Evolutionary conservation across 2,888 invertebrate genomes (phyloP), one percentile per base, ranked within the genome.

Genomic region (Xestia rhomboidea): DNA sequence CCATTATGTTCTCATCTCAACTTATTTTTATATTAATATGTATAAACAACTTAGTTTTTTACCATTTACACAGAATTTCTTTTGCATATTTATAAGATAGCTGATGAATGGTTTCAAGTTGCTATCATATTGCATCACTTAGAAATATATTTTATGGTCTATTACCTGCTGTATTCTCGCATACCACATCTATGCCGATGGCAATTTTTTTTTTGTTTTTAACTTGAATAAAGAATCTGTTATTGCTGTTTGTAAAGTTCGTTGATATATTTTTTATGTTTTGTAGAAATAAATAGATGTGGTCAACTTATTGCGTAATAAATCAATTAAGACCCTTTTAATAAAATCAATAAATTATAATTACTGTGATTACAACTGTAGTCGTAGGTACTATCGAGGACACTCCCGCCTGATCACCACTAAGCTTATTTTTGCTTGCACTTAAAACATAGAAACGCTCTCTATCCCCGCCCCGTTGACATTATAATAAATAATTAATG

Each of bases 61-160:
- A 68, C 5, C 18, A 70, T 27, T 24, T 30, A 18, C 34, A 18
- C 1, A 68, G 8, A 34, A n/a, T 21, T 46, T 49, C 18, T 21
- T 72, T 72, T 15, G 38, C 68, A 51, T 72, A 51, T 18, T 51
- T n/a, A 72, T 27, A 27, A 21, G 7, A 24, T 38, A 54, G 10
- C 4, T 72, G 68, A 66, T 64, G 34, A 57, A 57, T 34, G 46
- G n/a, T 5, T 0, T 24, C 68, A 54, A 30, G n/a, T 73, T n/a
- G 21, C 21, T 68, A 18, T 4, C 34, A 7, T 68, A 8, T 41
- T n/a, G 8, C 15, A 10, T 21, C 0, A 18, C 44, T 18, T 68
- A 30, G 30, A 54, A 68, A 68, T 8, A n/a, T 7, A 8, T 6
- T 44, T 41, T 24, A 30, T 62, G 0, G 15, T 66, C 0, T 18